Evolutionary conservation across 2,888 invertebrate genomes (phyloP).

Genomic region (Athalia cordata): DNA sequence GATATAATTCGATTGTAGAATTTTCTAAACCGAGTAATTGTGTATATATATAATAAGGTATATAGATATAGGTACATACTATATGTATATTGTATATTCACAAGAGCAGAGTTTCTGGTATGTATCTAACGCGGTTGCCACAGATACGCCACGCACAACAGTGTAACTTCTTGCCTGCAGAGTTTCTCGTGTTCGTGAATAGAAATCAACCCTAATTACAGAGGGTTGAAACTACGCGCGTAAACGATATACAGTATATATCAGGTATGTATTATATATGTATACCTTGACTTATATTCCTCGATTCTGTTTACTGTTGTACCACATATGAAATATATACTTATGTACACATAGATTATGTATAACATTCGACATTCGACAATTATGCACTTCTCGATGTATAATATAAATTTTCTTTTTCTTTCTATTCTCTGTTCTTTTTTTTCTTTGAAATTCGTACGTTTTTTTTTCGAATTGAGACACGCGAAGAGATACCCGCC

Average conservation of each 20-base stretch:
- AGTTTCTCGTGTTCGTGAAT: slow-evolving; percentile 37
- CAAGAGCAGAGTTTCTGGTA: not conserved
- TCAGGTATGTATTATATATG: not conserved
- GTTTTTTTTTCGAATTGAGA: not conserved
- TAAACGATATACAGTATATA: not conserved
- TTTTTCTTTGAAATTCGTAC: not conserved
- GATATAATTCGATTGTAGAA: too few species aligned
- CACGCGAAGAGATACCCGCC: too few species aligned
- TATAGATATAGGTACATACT: too few species aligned
- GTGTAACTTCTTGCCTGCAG: slow-evolving; percentile 20
- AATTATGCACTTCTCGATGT: not conserved
- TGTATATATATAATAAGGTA: too few species aligned
- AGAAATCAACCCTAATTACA: slow-evolving; percentile 38
- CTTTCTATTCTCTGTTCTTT: not conserved
- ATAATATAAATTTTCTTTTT: not conserved
- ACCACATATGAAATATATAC: not conserved
- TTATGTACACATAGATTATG: not conserved
- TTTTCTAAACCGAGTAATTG: too few species aligned
- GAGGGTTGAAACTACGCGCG: slow-evolving; percentile 22
- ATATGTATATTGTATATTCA: too few species aligned
- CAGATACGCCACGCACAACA: slow-evolving; percentile 39
- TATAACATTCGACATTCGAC: not conserved
- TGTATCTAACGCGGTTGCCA: slow-evolving; percentile 31
- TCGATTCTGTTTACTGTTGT: not conserved
- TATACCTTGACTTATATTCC: not conserved